Evolutionary conservation across 2,797 vertebrate genomes (phyloP).

Genomic region (Chelmon rostratus): DNA sequence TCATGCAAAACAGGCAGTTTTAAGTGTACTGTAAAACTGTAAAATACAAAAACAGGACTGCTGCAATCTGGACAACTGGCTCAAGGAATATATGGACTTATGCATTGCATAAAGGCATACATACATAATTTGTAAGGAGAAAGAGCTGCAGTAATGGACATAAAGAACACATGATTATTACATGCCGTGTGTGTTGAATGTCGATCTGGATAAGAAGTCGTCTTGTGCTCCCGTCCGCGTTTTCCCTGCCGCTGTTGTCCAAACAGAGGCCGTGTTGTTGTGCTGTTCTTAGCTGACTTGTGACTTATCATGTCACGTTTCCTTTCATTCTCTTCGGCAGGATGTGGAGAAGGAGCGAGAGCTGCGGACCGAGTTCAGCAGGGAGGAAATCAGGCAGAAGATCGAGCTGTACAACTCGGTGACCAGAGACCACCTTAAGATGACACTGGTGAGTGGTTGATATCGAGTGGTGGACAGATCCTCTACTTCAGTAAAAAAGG

Average conservation of each 20-base stretch:
- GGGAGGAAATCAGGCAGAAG: constrained; percentile 93
- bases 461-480: no score
- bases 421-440: constrained; percentile 95
- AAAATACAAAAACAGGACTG: no score
- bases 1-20: no score
- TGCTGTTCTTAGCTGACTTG: background rate
- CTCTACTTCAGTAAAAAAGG: no score
- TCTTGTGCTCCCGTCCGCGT: no score
- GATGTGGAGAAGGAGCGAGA: constrained; percentile 95
- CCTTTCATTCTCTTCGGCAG: constrained; percentile 76
- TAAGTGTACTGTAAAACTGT: no score
- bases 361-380: constrained; percentile 90
- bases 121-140: no score
- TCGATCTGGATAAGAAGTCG: background rate
- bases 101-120: no score
- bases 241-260: background rate
- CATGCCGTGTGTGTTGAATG: background rate
- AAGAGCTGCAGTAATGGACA: background rate
- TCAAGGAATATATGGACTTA: no score
- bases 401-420: constrained; percentile 92
- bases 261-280: constrained; percentile 8
- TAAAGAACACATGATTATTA: background rate
- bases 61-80: no score
- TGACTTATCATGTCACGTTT: constrained; percentile 28
- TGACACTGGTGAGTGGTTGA: constrained; percentile 89